A percentile compares a stretch with the other conserved stretches of the same genome.
phyloP scores from a whole-genome alignment of 2,113 vertebrate species.

The Odontesthes bonariensis region DNA sequence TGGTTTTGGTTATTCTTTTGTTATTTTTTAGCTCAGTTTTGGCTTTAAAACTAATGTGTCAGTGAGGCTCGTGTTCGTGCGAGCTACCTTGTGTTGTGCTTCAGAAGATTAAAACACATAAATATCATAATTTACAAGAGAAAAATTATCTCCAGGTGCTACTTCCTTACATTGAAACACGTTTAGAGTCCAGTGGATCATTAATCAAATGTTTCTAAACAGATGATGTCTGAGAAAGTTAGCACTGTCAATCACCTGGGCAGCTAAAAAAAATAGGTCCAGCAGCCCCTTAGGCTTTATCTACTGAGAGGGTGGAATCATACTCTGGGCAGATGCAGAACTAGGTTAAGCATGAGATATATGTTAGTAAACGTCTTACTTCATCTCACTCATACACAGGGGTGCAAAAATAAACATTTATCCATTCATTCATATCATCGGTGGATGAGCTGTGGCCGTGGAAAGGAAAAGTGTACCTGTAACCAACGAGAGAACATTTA shows the following conservation, averaged over 20 bases:
- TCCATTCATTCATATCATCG: background rate
- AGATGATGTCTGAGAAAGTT: background rate
- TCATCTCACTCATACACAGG: background rate
- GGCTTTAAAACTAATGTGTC: background rate
- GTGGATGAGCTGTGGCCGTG: background rate
- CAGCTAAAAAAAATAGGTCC: background rate
- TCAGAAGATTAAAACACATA: background rate
- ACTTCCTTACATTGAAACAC: background rate
- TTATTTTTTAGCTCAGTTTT: background rate
- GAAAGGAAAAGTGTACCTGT: background rate
- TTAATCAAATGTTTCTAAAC: background rate
- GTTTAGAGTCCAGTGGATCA: background rate
- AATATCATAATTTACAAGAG: background rate
- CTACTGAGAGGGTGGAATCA: slow-evolving; percentile 27
- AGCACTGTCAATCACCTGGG: background rate
- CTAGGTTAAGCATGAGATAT: slow-evolving; percentile 54
- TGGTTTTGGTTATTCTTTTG: background rate
- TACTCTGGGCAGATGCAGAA: slow-evolving; percentile 23
- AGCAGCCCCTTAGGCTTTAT: slow-evolving; percentile 10
- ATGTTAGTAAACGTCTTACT: slow-evolving; percentile 59
- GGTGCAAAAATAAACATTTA: background rate
- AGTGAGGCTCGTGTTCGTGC: background rate
- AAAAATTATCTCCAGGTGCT: no score
- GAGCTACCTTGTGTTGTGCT: background rate
- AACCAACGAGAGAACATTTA: background rate